Base-by-base conservation (phyloP, 2,113 vertebrate species). In the Psilopogon haemacephalus region DNA sequence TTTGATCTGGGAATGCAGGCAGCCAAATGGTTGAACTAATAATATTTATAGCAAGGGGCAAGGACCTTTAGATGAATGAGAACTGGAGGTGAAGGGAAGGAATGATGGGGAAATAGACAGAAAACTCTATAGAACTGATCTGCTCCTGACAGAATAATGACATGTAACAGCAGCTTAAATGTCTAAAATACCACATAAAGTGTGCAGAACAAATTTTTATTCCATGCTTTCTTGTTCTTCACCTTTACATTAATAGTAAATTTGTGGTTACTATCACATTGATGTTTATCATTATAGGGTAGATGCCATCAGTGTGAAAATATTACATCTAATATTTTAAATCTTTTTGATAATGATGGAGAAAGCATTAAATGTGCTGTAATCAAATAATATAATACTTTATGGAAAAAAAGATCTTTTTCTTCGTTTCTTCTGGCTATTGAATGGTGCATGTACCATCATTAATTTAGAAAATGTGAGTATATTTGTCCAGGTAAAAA, bases 71-170 rank as follows among this genome's bases (percentile, higher is more conserved):
- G 59, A 85, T 75, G 74, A 83, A 55, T 67, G 86, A 83, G 37
- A 89, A 91, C 78, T 80, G 56, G 75, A 93, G 32, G 69, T 93
- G 78, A 91, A 88, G 26, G 64, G 42, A 89, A 73, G 68, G 79
- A 93, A 55, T 67, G 50, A 70, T 85, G 68, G 64, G 18, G 42
- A 73, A 93, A 91, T 89, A 71, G 70, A 88, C 12, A 73, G 60
- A 88, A 95, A 95, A 93, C 26, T 37, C 87, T 81, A 82, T 91
- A 37, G 10, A 83, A 19, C 19, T 93, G 78, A 91, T 95, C 64
- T 93, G 72, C 60, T 89, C 17, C 75, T 96, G 93, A 89, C 88
- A 94, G 82, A 93, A 83, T 89, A 95, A 91, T 94, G 85, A 64
- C 56, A 83, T 35, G 55, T 89, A 95, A 68, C 93, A 95, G 67